Conservation (phyloP, 2,113 vertebrate genomes). For the Nannobrachium achirus region DNA sequence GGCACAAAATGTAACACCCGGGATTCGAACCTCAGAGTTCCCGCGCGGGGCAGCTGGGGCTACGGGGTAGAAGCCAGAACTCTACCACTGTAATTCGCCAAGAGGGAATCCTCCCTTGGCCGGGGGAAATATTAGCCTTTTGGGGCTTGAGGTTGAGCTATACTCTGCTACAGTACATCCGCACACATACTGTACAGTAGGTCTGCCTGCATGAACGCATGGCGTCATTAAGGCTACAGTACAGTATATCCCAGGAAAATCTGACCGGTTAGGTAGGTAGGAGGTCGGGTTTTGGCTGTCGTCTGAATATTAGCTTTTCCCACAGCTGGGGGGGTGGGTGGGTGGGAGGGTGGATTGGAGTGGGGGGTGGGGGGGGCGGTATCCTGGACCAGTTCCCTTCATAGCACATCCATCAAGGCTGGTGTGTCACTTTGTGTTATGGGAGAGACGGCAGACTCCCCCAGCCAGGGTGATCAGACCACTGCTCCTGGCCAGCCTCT, state of each 20-base stretch:
- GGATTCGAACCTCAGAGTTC: too few species aligned
- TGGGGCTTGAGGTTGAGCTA: too few species aligned
- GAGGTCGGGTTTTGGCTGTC: slow-evolving; percentile 27
- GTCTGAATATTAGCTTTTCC: slow-evolving; percentile 68
- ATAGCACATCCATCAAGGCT: slow-evolving; percentile 75
- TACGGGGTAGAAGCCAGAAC: too few species aligned
- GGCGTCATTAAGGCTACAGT: too few species aligned
- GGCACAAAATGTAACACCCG: too few species aligned
- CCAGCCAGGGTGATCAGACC: slow-evolving; percentile 54
- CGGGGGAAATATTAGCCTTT: too few species aligned
- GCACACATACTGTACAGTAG: not conserved
- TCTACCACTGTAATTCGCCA: too few species aligned
- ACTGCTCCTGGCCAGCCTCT: slow-evolving; percentile 50
- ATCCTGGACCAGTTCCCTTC: slow-evolving; percentile 64
- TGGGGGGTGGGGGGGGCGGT: slow-evolving; percentile 51
- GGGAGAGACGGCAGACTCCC: slow-evolving; percentile 54
- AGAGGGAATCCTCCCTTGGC: too few species aligned
- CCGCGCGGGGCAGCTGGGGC: too few species aligned
- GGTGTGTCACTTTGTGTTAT: slow-evolving; percentile 72
- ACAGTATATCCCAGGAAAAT: not conserved
- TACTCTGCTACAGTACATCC: not conserved
- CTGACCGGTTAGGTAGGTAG: slow-evolving; percentile 10
- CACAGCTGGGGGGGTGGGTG: slow-evolving; percentile 65
- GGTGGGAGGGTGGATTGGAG: too few species aligned
- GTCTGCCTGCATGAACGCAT: not conserved